phyloP scores from a whole-genome alignment of 2,113 vertebrate genomes.

The Tragulus kanchil region DNA sequence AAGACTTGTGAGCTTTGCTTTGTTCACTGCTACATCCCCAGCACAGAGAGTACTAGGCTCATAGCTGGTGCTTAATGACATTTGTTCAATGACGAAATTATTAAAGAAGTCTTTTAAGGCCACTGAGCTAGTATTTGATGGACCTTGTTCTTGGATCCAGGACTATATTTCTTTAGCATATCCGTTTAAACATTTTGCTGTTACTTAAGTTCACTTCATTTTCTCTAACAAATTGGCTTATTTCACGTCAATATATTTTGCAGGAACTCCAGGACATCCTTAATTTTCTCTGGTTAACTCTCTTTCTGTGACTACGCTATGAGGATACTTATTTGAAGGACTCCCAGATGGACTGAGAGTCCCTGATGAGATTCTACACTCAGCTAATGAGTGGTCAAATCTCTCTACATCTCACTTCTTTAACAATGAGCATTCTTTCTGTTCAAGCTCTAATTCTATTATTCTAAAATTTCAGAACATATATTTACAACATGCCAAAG shows the following conservation, averaged over 20 bases:
- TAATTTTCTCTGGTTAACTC: not conserved
- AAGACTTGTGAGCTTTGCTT: not conserved
- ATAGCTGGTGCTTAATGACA: conserved; percentile 14
- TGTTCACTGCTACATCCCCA: conserved; percentile 4
- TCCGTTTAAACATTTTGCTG: not conserved
- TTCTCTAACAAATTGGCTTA: not conserved
- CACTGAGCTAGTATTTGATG: not conserved
- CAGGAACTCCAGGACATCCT: not conserved
- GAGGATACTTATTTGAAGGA: not conserved
- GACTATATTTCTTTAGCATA: not conserved
- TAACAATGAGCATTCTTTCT: not conserved
- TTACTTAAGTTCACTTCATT: conserved; percentile 1
- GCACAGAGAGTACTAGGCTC: conserved; percentile 25
- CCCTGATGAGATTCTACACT: too few species aligned
- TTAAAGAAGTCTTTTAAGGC: not conserved
- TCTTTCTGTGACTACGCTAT: not conserved
- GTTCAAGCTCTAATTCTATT: not conserved
- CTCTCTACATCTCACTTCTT: not conserved
- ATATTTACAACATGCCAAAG: not conserved
- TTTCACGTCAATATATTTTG: not conserved
- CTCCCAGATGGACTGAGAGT: not conserved
- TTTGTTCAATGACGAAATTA: conserved; percentile 30
- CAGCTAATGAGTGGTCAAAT: not conserved
- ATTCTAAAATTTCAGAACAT: not conserved
- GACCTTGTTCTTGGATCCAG: not conserved